A percentile compares a stretch with the other conserved stretches of the same genome.
Conservation (phyloP, 2,888 invertebrate genomes). For the Enoplolaimus lenunculus region DNA sequence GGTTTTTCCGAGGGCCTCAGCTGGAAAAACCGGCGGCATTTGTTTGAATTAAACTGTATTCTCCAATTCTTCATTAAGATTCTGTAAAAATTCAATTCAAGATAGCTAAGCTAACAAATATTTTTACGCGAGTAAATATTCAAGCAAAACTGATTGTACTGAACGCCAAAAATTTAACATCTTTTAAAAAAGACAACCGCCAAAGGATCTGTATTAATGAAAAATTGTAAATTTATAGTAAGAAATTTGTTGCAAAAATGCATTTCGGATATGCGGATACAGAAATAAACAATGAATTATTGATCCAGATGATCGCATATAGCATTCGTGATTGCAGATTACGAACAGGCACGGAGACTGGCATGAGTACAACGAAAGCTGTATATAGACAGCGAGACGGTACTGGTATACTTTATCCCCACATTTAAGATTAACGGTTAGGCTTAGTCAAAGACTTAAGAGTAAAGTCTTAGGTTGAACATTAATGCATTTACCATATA, state of each 20-base stretch:
- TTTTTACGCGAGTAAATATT: background rate
- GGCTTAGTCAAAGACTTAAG: background rate
- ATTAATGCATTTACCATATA: slow-evolving; percentile 55
- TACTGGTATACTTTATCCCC: too few relatives aligned
- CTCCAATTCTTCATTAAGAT: too few relatives aligned
- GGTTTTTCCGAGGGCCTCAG: too few relatives aligned
- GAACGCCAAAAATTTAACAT: background rate
- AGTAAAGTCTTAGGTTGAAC: background rate
- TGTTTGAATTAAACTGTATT: too few relatives aligned
- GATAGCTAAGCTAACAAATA: too few relatives aligned
- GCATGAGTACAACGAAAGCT: too few relatives aligned
- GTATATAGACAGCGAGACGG: background rate
- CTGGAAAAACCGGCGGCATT: too few relatives aligned
- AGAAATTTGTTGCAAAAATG: background rate
- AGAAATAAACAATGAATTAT: slow-evolving; percentile 4
- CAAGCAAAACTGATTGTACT: background rate
- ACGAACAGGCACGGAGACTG: too few relatives aligned
- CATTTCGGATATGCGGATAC: background rate
- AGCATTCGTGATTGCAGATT: too few relatives aligned
- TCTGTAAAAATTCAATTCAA: too few relatives aligned
- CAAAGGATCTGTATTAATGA: background rate
- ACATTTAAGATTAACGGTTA: background rate
- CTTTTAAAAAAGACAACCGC: background rate
- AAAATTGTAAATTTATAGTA: background rate
- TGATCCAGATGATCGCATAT: too few relatives aligned